phyloP scores from a whole-genome alignment of 1,140 invertebrate species.

The Onthophagus taurus region DNA sequence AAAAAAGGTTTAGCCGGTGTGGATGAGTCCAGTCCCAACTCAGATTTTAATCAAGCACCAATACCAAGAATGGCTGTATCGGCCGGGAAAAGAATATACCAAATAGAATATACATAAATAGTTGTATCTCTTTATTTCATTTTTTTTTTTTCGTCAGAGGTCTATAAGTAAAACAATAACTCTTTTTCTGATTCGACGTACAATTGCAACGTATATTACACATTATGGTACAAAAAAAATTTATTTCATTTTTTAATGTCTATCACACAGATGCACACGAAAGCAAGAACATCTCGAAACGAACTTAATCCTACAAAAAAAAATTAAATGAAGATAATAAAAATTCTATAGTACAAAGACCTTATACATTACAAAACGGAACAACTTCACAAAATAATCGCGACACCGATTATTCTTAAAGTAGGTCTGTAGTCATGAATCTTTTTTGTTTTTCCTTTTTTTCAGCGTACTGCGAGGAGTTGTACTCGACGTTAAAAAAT shows the following conservation, averaged over 20 bases:
- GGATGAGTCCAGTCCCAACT: slow-evolving; percentile 5
- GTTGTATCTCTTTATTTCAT: slow-evolving; percentile 4
- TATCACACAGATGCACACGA: slow-evolving; percentile 38
- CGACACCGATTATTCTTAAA: no score
- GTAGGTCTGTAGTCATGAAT: background rate
- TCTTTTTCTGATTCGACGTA: slow-evolving; percentile 10
- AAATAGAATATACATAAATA: slow-evolving; percentile 23
- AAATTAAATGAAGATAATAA: slow-evolving; percentile 15
- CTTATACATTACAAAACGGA: slow-evolving; percentile 13
- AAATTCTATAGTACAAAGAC: slow-evolving; percentile 11
- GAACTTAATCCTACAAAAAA: background rate
- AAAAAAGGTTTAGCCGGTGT: background rate
- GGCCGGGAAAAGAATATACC: slow-evolving; percentile 25
- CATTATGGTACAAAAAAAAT: slow-evolving; percentile 35
- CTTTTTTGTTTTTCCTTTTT: background rate
- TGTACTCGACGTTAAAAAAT: no score
- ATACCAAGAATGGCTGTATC: slow-evolving; percentile 24
- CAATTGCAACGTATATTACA: slow-evolving; percentile 18
- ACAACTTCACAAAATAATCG: slow-evolving; percentile 8
- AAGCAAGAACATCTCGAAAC: slow-evolving; percentile 31
- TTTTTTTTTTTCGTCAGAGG: no score
- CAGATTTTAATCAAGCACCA: background rate
- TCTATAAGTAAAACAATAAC: slow-evolving; percentile 9
- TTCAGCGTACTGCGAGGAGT: background rate
- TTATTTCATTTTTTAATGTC: slow-evolving; percentile 18